Evolutionary conservation across 92 coral and sea anemone species (phyloP), one percentile per base, ranked within the genome.

Genomic region (Phenganax stokvisi): DNA sequence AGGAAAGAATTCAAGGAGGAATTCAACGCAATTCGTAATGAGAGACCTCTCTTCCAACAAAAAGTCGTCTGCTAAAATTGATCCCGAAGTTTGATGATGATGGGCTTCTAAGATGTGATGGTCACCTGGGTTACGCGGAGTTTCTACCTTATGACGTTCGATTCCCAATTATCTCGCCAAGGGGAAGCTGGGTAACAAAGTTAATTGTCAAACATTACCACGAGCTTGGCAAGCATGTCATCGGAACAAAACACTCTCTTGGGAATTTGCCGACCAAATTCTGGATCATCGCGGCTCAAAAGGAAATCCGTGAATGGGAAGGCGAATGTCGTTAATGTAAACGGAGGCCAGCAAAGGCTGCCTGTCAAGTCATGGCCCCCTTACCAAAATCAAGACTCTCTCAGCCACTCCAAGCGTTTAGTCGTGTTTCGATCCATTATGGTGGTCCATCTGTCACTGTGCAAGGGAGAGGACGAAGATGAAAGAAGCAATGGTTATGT

Each of bases 361-460:
- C 87, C 11, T 71, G 82, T 57, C 90, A 87, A 57, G 58, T 87
- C 37, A 87, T 89, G 92, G 92, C 90, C 12, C 92, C 47, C 16
- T 29, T 55, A 63, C 77, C 74, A 51, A 83, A 74, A 59, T 57
- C 81, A 9, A 56, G 54, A 54, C 51, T 29, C 7, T 69, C 31
- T 74, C 67, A 55, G 52, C 52, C 69, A 10, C 12, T 10, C 12
- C 52, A 57, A 44, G 57, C 58, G 25, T 85, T 87, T 71, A 78
- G 68, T 56, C 82, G 77, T 0, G 51, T 76, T 12, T 89, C 87
- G 9, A 87, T 90, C n/a, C 90, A 90, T 58, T 87, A 64, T 20
- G 86, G 74, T 51, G 87, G 88, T 51, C 90, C 89, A 6, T 87
- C 85, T 58, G 59, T 47, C 7, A 87, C 92, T 1, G 57, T 89